Conservation (phyloP, 92 coral and sea anemone genomes). For the Actinernus sp. region DNA sequence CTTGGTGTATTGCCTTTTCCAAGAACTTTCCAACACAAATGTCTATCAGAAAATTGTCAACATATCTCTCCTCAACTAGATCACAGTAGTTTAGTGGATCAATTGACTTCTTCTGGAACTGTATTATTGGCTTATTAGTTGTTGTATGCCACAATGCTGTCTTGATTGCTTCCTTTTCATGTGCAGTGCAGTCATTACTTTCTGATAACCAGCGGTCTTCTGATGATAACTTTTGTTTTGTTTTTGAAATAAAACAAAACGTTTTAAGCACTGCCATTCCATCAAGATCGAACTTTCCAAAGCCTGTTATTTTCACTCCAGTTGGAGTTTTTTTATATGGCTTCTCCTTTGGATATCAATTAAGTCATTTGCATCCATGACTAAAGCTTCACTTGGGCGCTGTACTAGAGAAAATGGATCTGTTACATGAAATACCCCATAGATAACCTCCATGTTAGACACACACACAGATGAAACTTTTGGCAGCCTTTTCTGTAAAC, state of each 20-base stretch:
- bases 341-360: background rate
- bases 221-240: background rate
- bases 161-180: slow-evolving; percentile 7
- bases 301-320: slow-evolving; percentile 4
- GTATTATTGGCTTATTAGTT: slow-evolving; percentile 2
- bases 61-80: slow-evolving; percentile 33
- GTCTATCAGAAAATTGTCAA: slow-evolving; percentile 52
- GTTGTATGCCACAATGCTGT: slow-evolving; percentile 17
- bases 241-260: slow-evolving; percentile 4
- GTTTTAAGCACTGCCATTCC: slow-evolving; percentile 18
- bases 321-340: background rate
- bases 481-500: background rate
- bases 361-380: background rate
- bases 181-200: slow-evolving; percentile 7
- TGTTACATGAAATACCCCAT: background rate
- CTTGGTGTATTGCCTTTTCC: slow-evolving; percentile 4
- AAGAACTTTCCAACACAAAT: too few relatives aligned
- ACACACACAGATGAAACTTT: background rate
- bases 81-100: slow-evolving; percentile 7
- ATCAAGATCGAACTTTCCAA: slow-evolving; percentile 23
- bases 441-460: background rate
- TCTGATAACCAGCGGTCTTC: slow-evolving; percentile 20
- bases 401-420: background rate
- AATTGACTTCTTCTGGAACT: slow-evolving; percentile 20
- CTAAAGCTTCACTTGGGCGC: background rate